phyloP scores from a whole-genome alignment of 2,888 invertebrate genomes.

The Junonia oenone region DNA sequence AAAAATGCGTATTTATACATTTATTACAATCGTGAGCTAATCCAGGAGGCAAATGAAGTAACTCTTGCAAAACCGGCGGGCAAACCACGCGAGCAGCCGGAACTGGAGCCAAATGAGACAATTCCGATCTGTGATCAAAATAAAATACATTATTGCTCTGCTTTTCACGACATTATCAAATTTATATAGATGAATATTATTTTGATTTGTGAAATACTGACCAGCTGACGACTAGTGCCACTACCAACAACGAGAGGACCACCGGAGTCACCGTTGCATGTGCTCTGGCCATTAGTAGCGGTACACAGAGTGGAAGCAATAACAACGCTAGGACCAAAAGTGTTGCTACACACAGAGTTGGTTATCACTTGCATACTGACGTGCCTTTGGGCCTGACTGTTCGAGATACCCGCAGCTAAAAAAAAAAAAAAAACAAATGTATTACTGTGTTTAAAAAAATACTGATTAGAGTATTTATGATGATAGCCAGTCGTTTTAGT shows the following conservation, averaged over 20 bases:
- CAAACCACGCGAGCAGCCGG: conserved; percentile 30
- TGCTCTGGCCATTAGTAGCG: conserved; percentile 44
- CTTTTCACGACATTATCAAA: too few species aligned
- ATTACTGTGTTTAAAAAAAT: neutral
- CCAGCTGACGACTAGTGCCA: neutral
- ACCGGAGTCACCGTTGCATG: conserved; percentile 54
- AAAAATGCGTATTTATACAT: too few species aligned
- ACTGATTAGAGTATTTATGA: neutral
- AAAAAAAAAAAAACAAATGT: neutral
- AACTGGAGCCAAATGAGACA: conserved; percentile 28
- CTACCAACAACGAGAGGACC: conserved; percentile 36
- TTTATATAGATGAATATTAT: too few species aligned
- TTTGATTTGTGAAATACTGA: neutral
- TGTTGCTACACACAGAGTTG: conserved; percentile 46
- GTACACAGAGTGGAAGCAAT: conserved; percentile 47
- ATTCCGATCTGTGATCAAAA: neutral
- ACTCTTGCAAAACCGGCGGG: conserved; percentile 39
- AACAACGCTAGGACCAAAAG: conserved; percentile 43
- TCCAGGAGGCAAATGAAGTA: conserved; percentile 36
- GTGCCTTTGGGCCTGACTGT: conserved; percentile 17
- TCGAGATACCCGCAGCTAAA: conserved; percentile 15
- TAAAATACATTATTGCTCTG: too few species aligned
- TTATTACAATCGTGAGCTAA: conserved; percentile 21
- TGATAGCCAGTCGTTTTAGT: neutral
- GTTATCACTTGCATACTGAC: conserved; percentile 42